Evolutionary conservation across 2,113 vertebrate species (phyloP).

Genomic region (Ceratotherium simum): DNA sequence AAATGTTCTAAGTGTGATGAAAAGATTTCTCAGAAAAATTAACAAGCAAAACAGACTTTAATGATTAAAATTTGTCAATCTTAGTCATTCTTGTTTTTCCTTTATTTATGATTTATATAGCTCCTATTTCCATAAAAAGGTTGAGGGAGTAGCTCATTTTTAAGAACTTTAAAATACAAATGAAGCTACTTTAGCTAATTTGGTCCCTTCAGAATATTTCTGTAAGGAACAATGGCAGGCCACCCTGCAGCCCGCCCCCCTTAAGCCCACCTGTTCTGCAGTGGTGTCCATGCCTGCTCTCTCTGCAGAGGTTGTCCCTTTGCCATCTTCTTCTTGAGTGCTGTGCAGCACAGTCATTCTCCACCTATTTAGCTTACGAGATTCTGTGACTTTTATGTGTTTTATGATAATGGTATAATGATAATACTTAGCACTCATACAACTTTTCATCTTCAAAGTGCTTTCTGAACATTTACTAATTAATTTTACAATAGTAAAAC

Average conservation of each 20-base stretch:
- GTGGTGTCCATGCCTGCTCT: background rate
- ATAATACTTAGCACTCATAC: conserved; percentile 67
- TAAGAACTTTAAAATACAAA: background rate
- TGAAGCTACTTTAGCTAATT: background rate
- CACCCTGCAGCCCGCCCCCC: background rate
- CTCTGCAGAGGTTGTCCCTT: background rate
- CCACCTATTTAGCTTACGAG: conserved; percentile 68
- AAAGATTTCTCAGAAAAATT: conserved; percentile 16
- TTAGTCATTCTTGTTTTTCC: background rate
- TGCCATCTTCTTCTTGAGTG: conserved; percentile 49
- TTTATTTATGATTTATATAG: background rate
- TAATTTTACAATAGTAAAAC: conserved; percentile 67
- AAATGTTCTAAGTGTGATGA: background rate
- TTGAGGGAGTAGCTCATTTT: background rate
- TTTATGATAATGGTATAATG: conserved; percentile 76
- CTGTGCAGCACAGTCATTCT: conserved; percentile 12
- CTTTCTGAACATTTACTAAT: conserved; percentile 72
- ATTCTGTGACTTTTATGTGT: conserved; percentile 57
- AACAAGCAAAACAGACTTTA: background rate
- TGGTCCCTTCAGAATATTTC: background rate
- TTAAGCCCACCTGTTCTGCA: conserved; percentile 36
- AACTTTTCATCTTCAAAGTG: conserved; percentile 78
- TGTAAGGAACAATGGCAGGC: background rate
- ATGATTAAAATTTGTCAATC: background rate
- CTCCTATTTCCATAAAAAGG: background rate